Conservation (phyloP, 1,140 invertebrate species). For the Lasioglossum baleicum region DNA sequence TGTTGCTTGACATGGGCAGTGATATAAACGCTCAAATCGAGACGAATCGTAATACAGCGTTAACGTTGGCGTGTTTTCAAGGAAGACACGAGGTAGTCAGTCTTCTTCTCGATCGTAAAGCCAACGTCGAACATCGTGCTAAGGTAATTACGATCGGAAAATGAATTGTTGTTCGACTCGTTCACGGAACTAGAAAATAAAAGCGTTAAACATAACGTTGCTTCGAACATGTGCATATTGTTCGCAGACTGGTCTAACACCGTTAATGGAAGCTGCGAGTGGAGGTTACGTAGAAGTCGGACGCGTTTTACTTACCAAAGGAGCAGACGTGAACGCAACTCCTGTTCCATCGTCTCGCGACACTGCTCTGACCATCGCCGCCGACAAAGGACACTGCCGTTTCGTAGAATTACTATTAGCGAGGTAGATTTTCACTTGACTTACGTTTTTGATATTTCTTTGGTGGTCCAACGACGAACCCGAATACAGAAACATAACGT, state of each 20-base stretch:
- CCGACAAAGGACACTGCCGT: conserved; percentile 98
- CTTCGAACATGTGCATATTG: too few relatives aligned
- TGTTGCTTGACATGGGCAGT: conserved; percentile 97
- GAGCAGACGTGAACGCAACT: conserved; percentile 98
- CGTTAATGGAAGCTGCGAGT: conserved; percentile 99
- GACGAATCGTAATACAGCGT: conserved; percentile 98
- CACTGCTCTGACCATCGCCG: conserved; percentile 98
- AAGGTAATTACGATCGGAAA: conserved; percentile 83
- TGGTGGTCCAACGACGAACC: too few relatives aligned
- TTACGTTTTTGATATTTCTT: background rate
- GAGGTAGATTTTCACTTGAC: conserved; percentile 65
- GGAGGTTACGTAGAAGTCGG: conserved; percentile 99
- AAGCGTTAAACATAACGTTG: background rate
- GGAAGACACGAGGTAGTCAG: conserved; percentile 98
- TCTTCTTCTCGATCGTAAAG: conserved; percentile 96
- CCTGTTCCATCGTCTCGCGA: conserved; percentile 98
- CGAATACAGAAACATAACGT: too few relatives aligned
- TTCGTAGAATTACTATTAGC: conserved; percentile 93
- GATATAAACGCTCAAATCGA: conserved; percentile 99
- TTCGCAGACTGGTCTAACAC: conserved; percentile 94
- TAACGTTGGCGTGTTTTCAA: conserved; percentile 99
- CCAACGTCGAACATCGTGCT: conserved; percentile 99
- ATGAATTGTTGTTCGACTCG: too few relatives aligned
- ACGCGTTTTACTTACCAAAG: conserved; percentile 95
- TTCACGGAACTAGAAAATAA: too few relatives aligned